Evolutionary conservation across 2,888 invertebrate species (phyloP), one percentile per base, ranked within the genome.

Genomic region (Ectropis crepuscularia): DNA sequence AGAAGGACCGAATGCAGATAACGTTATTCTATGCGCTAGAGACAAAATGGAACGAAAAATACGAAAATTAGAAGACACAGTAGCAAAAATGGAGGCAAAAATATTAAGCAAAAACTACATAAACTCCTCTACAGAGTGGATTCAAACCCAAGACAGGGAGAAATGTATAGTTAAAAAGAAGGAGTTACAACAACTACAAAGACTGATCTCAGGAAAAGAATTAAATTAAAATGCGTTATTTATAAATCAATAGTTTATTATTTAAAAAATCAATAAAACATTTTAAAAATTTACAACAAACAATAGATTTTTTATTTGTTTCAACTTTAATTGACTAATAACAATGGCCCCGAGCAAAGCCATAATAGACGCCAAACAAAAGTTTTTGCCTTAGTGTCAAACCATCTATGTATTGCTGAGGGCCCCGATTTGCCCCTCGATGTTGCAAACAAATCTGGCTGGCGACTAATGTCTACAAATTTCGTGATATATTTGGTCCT

Each of bases 131-230:
- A 75, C 88, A 0, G 82, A 87, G 68, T 79, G 74, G 72, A 74
- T 71, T 0, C 83, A 82, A 65, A 51, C 67, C 5, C 46, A 68
- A 41, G 90, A 91, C 37, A 85, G 75, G 65, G 85, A 89, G 64
- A 87, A 80, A 49, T 63, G 89, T 45, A 7, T 70, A 10, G 6
- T 51, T 0, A 60, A 69, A 2, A 91, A 86, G 66, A 83, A 81
- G 60, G 88, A 91, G 75, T 73, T 92, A 5, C 75, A 82, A 53
- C 78, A 80, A 53, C 74, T 92, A 42, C 80, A 85, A 79, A 89
- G 83, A 81, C 81, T 90, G 78, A 80, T 85, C 6, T 59, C 58
- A n/a, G 16, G 8, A 61, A 78, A 77, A 60, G 51, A 47, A 41
- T 41, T 42, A 58, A 71, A 67, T 68, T 48, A 63, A 59, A 70